These are phyloP conservation scores for Pseudomyrmex gracilis DNA, from an alignment of 1,140 invertebrate genomes.

Conservation along the genomic window DNA sequence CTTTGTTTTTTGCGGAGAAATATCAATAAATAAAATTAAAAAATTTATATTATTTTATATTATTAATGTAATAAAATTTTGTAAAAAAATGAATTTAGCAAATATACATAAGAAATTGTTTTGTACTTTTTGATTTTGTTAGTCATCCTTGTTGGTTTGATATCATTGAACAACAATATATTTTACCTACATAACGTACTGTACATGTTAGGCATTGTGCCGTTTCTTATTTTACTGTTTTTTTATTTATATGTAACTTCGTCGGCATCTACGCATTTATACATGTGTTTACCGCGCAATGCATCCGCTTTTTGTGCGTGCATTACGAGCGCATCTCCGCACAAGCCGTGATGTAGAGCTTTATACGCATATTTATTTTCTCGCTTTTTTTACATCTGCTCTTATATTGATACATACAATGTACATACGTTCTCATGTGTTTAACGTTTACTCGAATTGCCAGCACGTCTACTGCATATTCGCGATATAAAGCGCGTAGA, in stretches of 20 bases:
- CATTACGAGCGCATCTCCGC: constrained; percentile 6
- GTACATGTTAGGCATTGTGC: not conserved
- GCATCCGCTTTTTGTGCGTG: constrained; percentile 32
- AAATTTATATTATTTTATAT: too few species aligned
- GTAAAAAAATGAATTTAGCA: too few species aligned
- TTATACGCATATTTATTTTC: constrained; percentile 28
- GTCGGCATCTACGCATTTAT: constrained; percentile 29
- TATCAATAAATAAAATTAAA: constrained; percentile 30
- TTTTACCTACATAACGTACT: constrained; percentile 7
- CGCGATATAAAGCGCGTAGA: not conserved
- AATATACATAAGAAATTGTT: too few species aligned
- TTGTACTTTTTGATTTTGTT: too few species aligned
- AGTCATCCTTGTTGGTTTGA: not conserved
- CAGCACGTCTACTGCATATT: not conserved
- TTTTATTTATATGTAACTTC: constrained; percentile 8
- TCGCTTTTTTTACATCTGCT: constrained; percentile 20
- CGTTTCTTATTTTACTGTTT: constrained; percentile 21
- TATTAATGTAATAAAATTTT: too few species aligned
- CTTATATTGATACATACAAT: constrained; percentile 5
- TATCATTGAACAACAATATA: constrained; percentile 13
- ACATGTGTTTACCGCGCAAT: constrained; percentile 19
- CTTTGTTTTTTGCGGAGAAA: constrained; percentile 62
- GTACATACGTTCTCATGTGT: constrained; percentile 23
- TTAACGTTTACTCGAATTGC: constrained; percentile 31
- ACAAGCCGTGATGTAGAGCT: constrained; percentile 25